phyloP scores from a whole-genome alignment of 1,140 invertebrate genomes.

The Ostrea denselamellosa region DNA sequence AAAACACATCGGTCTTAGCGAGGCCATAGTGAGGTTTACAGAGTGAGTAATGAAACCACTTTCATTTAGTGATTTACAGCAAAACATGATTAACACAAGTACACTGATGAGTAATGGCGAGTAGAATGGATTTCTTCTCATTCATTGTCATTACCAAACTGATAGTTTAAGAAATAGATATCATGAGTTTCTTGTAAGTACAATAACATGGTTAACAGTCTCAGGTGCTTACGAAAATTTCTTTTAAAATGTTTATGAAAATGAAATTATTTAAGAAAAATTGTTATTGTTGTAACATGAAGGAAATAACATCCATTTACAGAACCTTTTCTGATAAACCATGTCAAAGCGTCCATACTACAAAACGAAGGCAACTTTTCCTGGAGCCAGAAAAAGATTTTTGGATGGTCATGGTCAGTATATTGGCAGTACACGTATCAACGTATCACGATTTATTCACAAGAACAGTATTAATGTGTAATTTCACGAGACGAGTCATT shows the following conservation, averaged over 20 bases:
- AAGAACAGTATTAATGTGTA: too few relatives aligned
- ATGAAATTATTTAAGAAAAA: neutral
- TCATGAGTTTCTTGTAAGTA: too few relatives aligned
- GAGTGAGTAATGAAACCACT: constrained; percentile 83
- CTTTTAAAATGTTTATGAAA: neutral
- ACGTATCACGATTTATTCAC: too few relatives aligned
- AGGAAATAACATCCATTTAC: constrained; percentile 68
- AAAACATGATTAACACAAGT: too few relatives aligned
- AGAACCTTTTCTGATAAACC: constrained; percentile 91
- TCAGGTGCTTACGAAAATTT: too few relatives aligned
- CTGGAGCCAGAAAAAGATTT: constrained; percentile 91
- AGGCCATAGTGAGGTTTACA: constrained; percentile 95
- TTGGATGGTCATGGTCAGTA: constrained; percentile 93
- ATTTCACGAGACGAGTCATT: too few relatives aligned
- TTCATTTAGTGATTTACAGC: too few relatives aligned
- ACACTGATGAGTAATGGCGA: too few relatives aligned
- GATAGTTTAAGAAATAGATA: too few relatives aligned
- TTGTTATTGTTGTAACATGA: constrained; percentile 4
- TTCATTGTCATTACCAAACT: too few relatives aligned
- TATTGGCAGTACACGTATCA: neutral
- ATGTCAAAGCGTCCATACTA: constrained; percentile 92
- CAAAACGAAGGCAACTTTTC: constrained; percentile 92
- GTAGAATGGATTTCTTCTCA: too few relatives aligned
- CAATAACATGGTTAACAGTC: too few relatives aligned
- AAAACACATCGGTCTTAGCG: constrained; percentile 92